Base-by-base conservation (phyloP, 2,888 invertebrate genomes). In the Lasioglossum figueresi region DNA sequence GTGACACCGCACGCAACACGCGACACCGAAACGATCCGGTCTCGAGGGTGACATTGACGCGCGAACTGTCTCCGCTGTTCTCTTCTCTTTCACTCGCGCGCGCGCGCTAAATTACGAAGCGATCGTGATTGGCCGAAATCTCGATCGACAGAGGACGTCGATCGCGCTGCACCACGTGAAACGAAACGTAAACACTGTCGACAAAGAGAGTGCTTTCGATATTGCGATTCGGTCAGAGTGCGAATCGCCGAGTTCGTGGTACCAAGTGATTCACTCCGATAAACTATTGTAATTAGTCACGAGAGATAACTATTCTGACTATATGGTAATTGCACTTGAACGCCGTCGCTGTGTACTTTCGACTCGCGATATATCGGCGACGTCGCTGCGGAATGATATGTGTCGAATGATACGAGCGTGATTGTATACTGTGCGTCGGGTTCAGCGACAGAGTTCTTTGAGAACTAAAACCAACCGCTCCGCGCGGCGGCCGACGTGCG, bases 401-500 rank as follows among this genome's bases (percentile, higher is more conserved):
- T 16, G 6, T 31, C 37, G 12, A 56, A 19, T 34, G 37, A 45
- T 27, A 48, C 19, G 72, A 72, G 37, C 37, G 37, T 43, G 56
- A 56, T 23, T n/a, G 23, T 23, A 8, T 34, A 34, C 23, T 82
- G 34, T 45, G 3, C 23, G n/a, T 31, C 16, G 34, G 12, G 37
- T 8, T 6, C 2, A 31, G 1, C 8, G 0, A 16, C 5, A 63
- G 5, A 6, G 6, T 63, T 31, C 16, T 2, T 0, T 0, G n/a
- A 31, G 34, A 23, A 5, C 2, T 31, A 48, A 31, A 73, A 78
- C 86, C 66, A 80, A 12, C 87, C 80, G 43, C 56, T 59, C 72
- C 37, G 34, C 75, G 80, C 87, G 77, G 80, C 84, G 87, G 85
- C 85, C 91, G 91, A 88, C 88, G 80, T 85, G 83, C 91, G 88